Percentiles rank a stretch among this genome's conserved stretches.
These are phyloP conservation scores for Pteria penguin DNA, from an alignment of 2,888 invertebrate genomes.

Conservation along the genomic window DNA sequence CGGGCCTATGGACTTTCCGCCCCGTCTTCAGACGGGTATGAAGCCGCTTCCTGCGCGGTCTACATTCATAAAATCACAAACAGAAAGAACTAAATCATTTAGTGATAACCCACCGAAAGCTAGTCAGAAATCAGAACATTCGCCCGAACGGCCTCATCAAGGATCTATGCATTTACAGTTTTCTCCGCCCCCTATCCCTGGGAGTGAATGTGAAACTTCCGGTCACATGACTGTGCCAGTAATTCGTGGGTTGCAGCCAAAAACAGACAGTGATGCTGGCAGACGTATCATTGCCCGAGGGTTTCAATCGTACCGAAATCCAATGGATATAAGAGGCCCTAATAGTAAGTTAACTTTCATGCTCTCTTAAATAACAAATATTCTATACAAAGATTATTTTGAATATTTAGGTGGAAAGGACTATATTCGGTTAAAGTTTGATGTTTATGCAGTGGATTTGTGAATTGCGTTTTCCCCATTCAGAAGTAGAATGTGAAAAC, in stretches of 20 bases:
- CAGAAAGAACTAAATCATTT: neutral
- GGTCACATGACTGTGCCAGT: slow-evolving; percentile 3
- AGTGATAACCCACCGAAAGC: neutral
- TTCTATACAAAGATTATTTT: too few relatives aligned
- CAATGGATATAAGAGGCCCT: neutral
- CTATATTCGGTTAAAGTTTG: too few relatives aligned
- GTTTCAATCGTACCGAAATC: slow-evolving; percentile 15
- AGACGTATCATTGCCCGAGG: slow-evolving; percentile 34
- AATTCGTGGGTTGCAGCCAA: neutral
- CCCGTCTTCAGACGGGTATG: neutral
- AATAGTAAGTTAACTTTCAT: slow-evolving; percentile 13
- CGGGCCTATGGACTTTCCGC: neutral
- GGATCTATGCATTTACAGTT: neutral
- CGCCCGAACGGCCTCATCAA: neutral
- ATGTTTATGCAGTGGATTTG: too few relatives aligned
- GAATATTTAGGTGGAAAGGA: too few relatives aligned
- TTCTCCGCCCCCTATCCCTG: neutral
- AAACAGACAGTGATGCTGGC: slow-evolving; percentile 13
- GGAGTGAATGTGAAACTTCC: neutral
- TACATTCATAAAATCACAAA: neutral
- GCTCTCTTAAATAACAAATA: too few relatives aligned
- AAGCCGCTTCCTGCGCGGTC: neutral
- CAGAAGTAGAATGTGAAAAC: too few relatives aligned
- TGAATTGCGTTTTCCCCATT: too few relatives aligned
- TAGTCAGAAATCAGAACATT: neutral